phyloP scores from a whole-genome alignment of 2,797 vertebrate genomes.

The Babyrousa celebensis region DNA sequence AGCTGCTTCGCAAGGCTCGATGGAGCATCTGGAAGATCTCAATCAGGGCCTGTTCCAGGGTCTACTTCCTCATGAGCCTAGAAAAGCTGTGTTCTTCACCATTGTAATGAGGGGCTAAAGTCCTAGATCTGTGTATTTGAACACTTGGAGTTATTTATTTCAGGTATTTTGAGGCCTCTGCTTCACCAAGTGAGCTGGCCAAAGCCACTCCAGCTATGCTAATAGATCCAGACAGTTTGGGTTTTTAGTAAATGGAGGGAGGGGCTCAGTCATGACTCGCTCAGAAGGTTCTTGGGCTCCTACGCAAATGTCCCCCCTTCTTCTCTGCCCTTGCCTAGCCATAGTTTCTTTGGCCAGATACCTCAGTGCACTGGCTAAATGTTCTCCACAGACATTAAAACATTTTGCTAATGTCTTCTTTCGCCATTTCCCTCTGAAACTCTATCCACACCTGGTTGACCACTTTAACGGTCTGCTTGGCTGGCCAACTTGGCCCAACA shows the following conservation, averaged over 20 bases:
- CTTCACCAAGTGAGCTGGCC: background rate
- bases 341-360: background rate
- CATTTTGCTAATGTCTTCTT: slow-evolving; percentile 38
- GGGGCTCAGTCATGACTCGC: background rate
- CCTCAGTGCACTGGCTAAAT: background rate
- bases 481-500: slow-evolving; percentile 32
- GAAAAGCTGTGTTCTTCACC: background rate
- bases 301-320: background rate
- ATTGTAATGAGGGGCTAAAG: background rate
- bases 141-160: background rate
- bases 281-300: background rate
- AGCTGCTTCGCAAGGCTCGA: background rate
- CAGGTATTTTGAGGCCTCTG: background rate
- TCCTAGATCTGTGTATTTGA: background rate
- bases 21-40: background rate
- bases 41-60: background rate
- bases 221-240: background rate
- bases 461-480: slow-evolving; percentile 73
- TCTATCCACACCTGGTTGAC: slow-evolving; percentile 73
- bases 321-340: background rate
- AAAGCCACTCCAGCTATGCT: background rate
- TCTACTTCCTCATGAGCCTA: background rate
- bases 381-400: slow-evolving; percentile 31
- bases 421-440: slow-evolving; percentile 41
- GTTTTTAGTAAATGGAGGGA: background rate